phyloP scores from a whole-genome alignment of 2,888 invertebrate species.

The Agonopterix arenella region DNA sequence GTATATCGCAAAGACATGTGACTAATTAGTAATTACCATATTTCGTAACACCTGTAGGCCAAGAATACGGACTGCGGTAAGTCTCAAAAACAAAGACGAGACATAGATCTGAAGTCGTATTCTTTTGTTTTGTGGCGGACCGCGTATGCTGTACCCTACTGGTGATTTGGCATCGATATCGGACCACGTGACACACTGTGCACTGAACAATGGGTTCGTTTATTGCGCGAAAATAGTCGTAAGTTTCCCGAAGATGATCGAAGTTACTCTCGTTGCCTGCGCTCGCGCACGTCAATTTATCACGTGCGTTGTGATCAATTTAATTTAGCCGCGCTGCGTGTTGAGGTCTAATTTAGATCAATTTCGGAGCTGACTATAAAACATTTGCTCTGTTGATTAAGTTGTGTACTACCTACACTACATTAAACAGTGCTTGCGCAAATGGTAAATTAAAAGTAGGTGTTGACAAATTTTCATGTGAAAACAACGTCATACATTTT shows the following conservation, averaged over 20 bases:
- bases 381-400: conserved; percentile 13
- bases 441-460: no score
- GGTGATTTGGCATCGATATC: conserved; percentile 39
- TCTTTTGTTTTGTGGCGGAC: no score
- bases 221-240: conserved; percentile 1
- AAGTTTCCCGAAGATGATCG: conserved; percentile 3
- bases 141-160: conserved; percentile 12
- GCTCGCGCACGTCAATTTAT: conserved; percentile 13
- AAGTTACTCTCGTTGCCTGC: conserved; percentile 7
- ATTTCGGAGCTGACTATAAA: conserved; percentile 30
- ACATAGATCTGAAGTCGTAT: no score
- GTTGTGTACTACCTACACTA: no score
- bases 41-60: no score
- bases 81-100: neutral
- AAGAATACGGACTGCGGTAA: no score
- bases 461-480: no score
- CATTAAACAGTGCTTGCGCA: no score
- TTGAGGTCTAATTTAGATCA: conserved; percentile 37
- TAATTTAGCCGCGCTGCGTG: conserved; percentile 25
- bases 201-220: neutral
- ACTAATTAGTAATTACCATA: neutral
- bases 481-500: no score
- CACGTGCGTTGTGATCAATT: conserved; percentile 27
- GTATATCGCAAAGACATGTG: neutral
- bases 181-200: conserved; percentile 28